Base-by-base conservation (phyloP, 2,797 vertebrate genomes). In the Chiroxiphia lanceolata region DNA sequence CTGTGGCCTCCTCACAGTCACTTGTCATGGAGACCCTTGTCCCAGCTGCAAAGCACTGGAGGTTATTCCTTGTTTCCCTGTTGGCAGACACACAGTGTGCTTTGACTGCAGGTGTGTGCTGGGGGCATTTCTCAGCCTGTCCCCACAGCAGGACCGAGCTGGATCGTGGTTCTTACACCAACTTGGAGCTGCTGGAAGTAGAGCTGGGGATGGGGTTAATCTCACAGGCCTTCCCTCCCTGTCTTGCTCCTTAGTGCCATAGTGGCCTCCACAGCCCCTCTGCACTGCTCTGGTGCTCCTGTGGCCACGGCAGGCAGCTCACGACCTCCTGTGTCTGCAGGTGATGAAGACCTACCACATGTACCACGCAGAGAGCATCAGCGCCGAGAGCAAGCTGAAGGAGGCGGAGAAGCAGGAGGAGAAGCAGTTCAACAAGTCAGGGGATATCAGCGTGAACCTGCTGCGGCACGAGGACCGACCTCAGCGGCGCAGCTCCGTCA, bases 311-410 rank as follows among this genome's bases (percentile, higher is more conserved):
- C 23, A 19, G 76, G 65, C 1, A 3, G 17, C 81, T 83, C 51
- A 83, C 2, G 4, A 3, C 3, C 23, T 34, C 14, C 15, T 72
- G 50, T 76, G 83, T 74, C 74, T 86, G n/a, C 98, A 99, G 99
- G 99, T 99, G 97, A 99, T 99, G 99, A 99, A 99, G 97, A 99
- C 99, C 3, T 99, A 99, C 97, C 99, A 99, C 98, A 99, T 99
- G 99, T 99, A 99, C 96, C 99, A 99, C 2, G 98, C 99, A 0
- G 99, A 99, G 96, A 99, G 99, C 98, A 99, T 99, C 97, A 99
- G 99, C 0, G 99, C 99, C 0, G 99, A 99, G 97, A 99, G 99
- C 98, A 99, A 99, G 96, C 98, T 99, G 97, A 99, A 99, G 94
- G 99, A 99, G 22, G 99, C 99, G 0, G 99, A 99, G 97, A 99